Evolutionary conservation across 1,140 invertebrate species (phyloP).

Genomic region (Aphaenogaster rudis): DNA sequence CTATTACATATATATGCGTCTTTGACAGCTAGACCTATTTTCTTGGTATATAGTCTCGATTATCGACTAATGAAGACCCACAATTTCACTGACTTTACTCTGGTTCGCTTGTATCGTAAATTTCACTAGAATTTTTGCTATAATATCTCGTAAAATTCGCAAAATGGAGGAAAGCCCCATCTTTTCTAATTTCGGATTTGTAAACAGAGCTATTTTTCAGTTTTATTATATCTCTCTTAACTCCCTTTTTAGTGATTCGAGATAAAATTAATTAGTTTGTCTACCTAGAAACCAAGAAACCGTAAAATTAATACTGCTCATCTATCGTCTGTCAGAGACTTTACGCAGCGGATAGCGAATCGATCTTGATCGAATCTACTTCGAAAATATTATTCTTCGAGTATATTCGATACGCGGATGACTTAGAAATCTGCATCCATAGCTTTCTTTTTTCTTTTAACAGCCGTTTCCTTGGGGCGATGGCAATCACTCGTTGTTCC

Average conservation of each 20-base stretch:
- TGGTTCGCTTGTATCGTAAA: not conserved
- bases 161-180: not conserved
- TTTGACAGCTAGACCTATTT: constrained; percentile 38
- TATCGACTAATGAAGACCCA: constrained; percentile 75
- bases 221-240: not conserved
- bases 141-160: not conserved
- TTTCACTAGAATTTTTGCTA: not conserved
- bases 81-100: constrained; percentile 26
- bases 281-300: not conserved
- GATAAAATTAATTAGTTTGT: not conserved
- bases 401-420: not conserved
- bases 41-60: not conserved
- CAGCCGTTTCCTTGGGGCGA: constrained; percentile 90
- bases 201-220: constrained; percentile 1
- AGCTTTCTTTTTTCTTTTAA: constrained; percentile 65
- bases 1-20: not conserved
- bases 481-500: constrained; percentile 88
- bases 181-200: not conserved
- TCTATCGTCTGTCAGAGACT: not conserved
- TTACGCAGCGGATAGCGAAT: not conserved
- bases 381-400: constrained; percentile 3
- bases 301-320: constrained; percentile 3
- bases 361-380: not conserved
- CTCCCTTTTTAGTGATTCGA: not conserved
- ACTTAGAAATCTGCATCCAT: constrained; percentile 40